phyloP scores from a whole-genome alignment of 2,888 invertebrate genomes.

The Brachycybe producta region DNA sequence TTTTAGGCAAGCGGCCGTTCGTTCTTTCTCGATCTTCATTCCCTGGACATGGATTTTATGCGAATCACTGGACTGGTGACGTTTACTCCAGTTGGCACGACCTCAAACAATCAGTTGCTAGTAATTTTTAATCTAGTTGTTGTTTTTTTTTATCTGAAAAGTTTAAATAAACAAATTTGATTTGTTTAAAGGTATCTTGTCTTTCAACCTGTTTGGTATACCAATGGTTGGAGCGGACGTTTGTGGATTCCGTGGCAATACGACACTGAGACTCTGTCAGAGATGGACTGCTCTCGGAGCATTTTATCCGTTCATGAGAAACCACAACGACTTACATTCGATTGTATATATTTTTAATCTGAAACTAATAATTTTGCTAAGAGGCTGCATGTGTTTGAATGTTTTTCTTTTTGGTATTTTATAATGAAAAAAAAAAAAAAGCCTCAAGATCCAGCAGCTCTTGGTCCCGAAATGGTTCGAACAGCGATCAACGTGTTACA shows the following conservation, averaged over 20 bases:
- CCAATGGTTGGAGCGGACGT: slow-evolving; percentile 76
- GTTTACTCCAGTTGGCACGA: slow-evolving; percentile 62
- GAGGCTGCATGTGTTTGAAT: no score
- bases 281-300: slow-evolving; percentile 78
- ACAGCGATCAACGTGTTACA: slow-evolving; percentile 51
- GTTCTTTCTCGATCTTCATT: slow-evolving; percentile 66
- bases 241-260: slow-evolving; percentile 65
- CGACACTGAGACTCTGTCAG: slow-evolving; percentile 56
- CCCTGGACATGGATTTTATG: slow-evolving; percentile 55
- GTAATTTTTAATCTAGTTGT: no score
- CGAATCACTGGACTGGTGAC: slow-evolving; percentile 77
- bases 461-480: slow-evolving; percentile 51
- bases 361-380: no score
- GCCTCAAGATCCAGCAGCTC: slow-evolving; percentile 70
- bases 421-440: no score
- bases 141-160: no score
- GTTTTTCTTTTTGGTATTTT: no score
- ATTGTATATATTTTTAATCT: no score
- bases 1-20: slow-evolving; percentile 55
- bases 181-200: slow-evolving; percentile 45
- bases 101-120: slow-evolving; percentile 55
- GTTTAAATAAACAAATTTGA: no score
- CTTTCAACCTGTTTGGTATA: slow-evolving; percentile 62
- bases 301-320: slow-evolving; percentile 74
- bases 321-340: slow-evolving; percentile 60